Conservation (phyloP, 1,140 invertebrate species). For the Drosophila tristis region DNA sequence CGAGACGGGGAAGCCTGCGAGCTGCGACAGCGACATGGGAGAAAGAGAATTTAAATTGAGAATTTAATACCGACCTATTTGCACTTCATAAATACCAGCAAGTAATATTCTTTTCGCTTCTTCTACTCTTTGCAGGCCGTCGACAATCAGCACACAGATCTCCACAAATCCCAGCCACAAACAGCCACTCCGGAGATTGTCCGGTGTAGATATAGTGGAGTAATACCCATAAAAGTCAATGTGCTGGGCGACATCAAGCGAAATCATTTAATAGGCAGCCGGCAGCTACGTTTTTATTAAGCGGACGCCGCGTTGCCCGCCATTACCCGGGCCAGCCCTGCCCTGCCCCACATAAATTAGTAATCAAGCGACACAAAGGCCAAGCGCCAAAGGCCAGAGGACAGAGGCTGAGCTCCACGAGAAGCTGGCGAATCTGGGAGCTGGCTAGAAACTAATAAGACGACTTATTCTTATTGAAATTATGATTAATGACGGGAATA, state of each 20-base stretch:
- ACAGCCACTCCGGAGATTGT: conserved; percentile 3
- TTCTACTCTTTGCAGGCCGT: conserved; percentile 3
- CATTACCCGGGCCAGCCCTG: too few relatives aligned
- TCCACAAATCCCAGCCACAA: conserved; percentile 6
- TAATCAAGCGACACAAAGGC: conserved; percentile 67
- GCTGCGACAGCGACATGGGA: too few relatives aligned
- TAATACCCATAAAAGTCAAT: conserved; percentile 53
- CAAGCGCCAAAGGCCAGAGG: conserved; percentile 17
- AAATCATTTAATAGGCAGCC: conserved; percentile 40
- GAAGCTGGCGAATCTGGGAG: too few relatives aligned
- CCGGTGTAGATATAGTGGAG: conserved; percentile 35
- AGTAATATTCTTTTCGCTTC: conserved; percentile 20
- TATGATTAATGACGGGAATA: conserved; percentile 75
- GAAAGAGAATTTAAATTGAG: conserved; percentile 40
- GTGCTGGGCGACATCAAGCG: conserved; percentile 29
- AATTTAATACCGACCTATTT: conserved; percentile 36
- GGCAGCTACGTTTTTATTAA: conserved; percentile 68
- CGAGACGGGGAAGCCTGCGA: conserved; percentile 13
- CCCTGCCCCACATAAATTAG: conserved; percentile 60
- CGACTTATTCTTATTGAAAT: conserved; percentile 80
- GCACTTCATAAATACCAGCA: conserved; percentile 42
- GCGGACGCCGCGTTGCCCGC: conserved; percentile 48
- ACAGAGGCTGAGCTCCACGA: conserved; percentile 21
- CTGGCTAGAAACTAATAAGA: conserved; percentile 64
- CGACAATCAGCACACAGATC: conserved; percentile 26